phyloP scores from a whole-genome alignment of 2,797 vertebrate species.

The Sebastes elongatus region DNA sequence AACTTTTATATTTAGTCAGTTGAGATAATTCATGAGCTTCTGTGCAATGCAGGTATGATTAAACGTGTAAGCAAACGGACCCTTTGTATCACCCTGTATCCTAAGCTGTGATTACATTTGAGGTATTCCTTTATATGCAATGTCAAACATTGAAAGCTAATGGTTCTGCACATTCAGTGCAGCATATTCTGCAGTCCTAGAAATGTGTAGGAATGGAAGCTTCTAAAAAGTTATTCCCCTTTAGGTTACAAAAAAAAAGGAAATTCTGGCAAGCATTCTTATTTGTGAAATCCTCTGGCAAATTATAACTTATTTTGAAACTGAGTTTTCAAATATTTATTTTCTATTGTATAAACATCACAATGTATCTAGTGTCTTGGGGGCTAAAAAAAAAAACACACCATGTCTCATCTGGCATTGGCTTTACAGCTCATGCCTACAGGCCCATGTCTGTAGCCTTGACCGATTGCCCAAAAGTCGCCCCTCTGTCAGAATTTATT shows the following conservation, averaged over 20 bases:
- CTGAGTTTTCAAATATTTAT: not conserved
- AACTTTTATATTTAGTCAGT: slow-evolving; percentile 72
- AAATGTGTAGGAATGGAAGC: not conserved
- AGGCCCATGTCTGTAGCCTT: slow-evolving; percentile 73
- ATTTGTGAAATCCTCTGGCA: not conserved
- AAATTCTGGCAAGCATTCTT: not conserved
- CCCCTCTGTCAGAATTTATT: slow-evolving; percentile 83
- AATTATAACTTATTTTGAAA: not conserved
- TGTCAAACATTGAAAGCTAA: not conserved
- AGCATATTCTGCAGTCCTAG: not conserved
- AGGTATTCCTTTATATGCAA: not conserved
- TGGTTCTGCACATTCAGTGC: not conserved
- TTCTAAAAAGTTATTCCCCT: not conserved
- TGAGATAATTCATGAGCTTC: slow-evolving; percentile 45
- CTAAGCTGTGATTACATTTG: not conserved
- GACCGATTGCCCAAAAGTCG: slow-evolving; percentile 78
- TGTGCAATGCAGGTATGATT: slow-evolving; percentile 21
- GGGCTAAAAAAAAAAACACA: slow-evolving; percentile 43
- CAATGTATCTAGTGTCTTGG: slow-evolving; percentile 6
- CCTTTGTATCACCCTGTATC: slow-evolving; percentile 10
- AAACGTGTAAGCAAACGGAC: slow-evolving; percentile 16
- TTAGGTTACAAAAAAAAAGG: not conserved
- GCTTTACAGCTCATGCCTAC: slow-evolving; percentile 58
- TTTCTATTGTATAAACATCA: slow-evolving; percentile 3
- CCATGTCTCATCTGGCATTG: slow-evolving; percentile 56